Percentiles rank a stretch among this genome's conserved stretches.
These are phyloP conservation scores for Falcunculus frontatus DNA, from an alignment of 2,113 vertebrate genomes.

Conservation along the genomic window DNA sequence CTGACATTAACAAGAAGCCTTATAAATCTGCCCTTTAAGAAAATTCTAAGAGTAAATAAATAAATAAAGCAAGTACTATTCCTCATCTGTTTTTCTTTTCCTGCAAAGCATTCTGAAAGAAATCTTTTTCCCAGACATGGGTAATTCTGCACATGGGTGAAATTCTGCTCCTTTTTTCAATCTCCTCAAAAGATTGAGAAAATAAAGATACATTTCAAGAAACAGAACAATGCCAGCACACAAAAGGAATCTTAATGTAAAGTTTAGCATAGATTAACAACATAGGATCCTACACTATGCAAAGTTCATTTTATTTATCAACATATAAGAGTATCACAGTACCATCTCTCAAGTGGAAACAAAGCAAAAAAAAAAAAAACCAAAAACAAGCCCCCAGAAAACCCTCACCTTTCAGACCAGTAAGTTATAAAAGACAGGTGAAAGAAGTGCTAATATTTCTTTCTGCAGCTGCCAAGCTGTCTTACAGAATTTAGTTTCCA, in stretches of 20 bases:
- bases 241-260: neutral
- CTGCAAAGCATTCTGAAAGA: constrained; percentile 18
- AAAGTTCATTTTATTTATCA: neutral
- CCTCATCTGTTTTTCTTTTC: constrained; percentile 62
- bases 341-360: neutral
- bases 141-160: constrained; percentile 39
- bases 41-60: constrained; percentile 25
- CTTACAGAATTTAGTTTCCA: neutral
- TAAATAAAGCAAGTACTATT: constrained; percentile 1
- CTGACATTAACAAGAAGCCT: constrained; percentile 9
- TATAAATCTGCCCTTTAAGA: constrained; percentile 29
- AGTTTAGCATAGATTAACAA: neutral
- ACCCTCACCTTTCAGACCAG: neutral
- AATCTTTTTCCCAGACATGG: constrained; percentile 63
- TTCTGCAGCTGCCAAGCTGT: neutral
- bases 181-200: constrained; percentile 14
- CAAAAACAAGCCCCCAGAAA: neutral
- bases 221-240: neutral
- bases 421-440: neutral
- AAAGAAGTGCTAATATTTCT: neutral
- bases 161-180: constrained; percentile 40
- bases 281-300: neutral
- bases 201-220: constrained; percentile 33
- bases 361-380: neutral
- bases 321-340: neutral